phyloP scores from a whole-genome alignment of 2,888 invertebrate genomes.

The Amitus sp. region DNA sequence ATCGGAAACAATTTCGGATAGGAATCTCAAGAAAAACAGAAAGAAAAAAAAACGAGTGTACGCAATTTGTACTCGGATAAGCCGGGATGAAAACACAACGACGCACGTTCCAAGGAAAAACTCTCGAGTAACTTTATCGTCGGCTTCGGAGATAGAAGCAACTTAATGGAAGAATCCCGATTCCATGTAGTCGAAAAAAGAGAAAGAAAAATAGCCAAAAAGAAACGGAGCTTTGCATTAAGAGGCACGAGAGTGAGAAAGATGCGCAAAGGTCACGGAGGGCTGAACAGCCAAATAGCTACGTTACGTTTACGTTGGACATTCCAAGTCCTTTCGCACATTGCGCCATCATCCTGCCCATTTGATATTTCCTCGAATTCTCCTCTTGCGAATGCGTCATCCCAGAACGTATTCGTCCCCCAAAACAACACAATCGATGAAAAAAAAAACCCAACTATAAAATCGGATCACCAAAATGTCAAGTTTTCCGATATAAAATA shows the following conservation, averaged over 20 bases:
- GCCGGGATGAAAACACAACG: slow-evolving; percentile 20
- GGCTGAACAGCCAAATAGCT: slow-evolving; percentile 9
- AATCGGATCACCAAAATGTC: too few relatives aligned
- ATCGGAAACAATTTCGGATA: too few relatives aligned
- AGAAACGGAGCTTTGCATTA: neutral
- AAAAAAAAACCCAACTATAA: too few relatives aligned
- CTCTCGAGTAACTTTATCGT: slow-evolving; percentile 28
- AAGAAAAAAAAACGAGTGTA: too few relatives aligned
- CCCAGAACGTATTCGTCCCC: too few relatives aligned
- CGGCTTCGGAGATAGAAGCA: slow-evolving; percentile 26
- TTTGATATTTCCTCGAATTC: slow-evolving; percentile 28
- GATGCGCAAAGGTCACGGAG: slow-evolving; percentile 11
- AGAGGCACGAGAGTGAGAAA: neutral
- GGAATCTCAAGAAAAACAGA: too few relatives aligned
- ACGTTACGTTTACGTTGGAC: slow-evolving; percentile 14
- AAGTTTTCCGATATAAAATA: too few relatives aligned
- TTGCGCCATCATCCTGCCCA: slow-evolving; percentile 16
- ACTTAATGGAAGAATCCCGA: slow-evolving; percentile 17
- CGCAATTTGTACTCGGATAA: too few relatives aligned
- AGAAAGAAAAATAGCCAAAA: slow-evolving; percentile 12
- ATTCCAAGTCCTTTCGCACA: slow-evolving; percentile 18
- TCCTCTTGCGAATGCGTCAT: slow-evolving; percentile 24
- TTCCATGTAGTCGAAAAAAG: slow-evolving; percentile 6
- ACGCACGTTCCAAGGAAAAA: too few relatives aligned
- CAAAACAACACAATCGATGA: too few relatives aligned